Conservation (phyloP, 2,797 vertebrate species). For the Anguilla pacifica region DNA sequence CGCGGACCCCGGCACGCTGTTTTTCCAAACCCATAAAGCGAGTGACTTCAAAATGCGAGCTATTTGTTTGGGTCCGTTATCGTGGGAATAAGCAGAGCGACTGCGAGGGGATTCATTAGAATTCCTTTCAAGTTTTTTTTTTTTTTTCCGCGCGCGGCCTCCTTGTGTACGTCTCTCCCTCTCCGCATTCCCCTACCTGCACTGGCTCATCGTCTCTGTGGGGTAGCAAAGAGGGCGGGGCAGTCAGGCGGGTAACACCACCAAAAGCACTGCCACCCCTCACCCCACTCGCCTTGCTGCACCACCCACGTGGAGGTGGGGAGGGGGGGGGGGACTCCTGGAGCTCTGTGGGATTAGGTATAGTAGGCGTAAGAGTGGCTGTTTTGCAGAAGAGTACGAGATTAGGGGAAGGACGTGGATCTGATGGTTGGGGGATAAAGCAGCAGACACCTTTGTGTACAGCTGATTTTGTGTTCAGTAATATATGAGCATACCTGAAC, state of each 20-base stretch:
- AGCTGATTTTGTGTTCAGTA: not conserved
- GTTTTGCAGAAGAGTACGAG: not conserved
- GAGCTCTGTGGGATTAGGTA: not conserved
- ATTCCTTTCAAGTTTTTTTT: constrained; percentile 80
- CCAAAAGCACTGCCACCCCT: constrained; percentile 54
- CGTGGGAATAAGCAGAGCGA: constrained; percentile 78
- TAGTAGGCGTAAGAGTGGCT: not conserved
- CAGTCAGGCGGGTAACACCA: constrained; percentile 37
- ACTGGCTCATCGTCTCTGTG: constrained; percentile 60
- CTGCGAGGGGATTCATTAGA: constrained; percentile 76
- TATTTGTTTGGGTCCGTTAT: constrained; percentile 84
- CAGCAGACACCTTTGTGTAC: too few relatives aligned
- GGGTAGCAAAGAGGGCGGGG: constrained; percentile 71
- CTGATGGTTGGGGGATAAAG: not conserved
- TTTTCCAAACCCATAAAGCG: constrained; percentile 77
- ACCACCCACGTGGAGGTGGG: constrained; percentile 61
- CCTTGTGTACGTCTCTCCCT: constrained; percentile 74
- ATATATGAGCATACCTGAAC: not conserved
- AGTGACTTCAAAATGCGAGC: constrained; percentile 82
- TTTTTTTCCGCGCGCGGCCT: constrained; percentile 64
- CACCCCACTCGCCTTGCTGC: constrained; percentile 64
- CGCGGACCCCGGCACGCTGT: constrained; percentile 55
- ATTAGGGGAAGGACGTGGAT: not conserved
- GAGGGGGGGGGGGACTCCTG: constrained; percentile 46
- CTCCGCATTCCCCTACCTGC: constrained; percentile 69